Base-by-base conservation (phyloP, 2,888 invertebrate genomes). In the Cephonodes hylas region DNA sequence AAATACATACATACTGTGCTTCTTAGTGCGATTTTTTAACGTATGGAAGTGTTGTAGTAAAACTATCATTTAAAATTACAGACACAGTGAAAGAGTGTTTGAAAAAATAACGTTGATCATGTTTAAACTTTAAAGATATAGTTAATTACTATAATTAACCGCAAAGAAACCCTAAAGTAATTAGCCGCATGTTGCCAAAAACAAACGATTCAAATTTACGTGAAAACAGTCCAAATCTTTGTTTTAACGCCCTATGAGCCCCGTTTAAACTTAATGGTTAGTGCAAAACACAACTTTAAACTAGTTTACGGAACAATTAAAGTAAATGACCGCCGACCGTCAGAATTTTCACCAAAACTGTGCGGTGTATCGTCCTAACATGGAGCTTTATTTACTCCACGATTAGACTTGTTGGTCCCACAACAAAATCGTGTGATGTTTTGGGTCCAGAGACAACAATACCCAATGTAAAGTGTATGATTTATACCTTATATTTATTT, bases 291-390 rank as follows among this genome's bases (percentile, higher is more conserved):
- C 20, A 23, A 20, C 6, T 25, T 60, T 25, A 45, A 48, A 59
- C 61, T 42, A 56, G 45, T 61, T 69, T 58, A 45, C 7, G 60
- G 23, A 44, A 34, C 18, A 45, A 48, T 20, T 45, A 45, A 45
- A 45, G 10, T 45, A 22, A 45, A 45, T 22, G 13, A 45, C 20
- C 42, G 4, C n/a, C 10, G 20, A 20, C 4, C 13, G 13, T 22
- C 45, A 10, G 23, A 45, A 45, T 45, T 20, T 22, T 22, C 22
- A 13, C 20, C 45, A 23, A 22, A 22, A 3, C 10, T 13, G n/a
- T 13, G 22, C 8, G 22, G 22, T 22, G 22, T 22, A 45, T 45
- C 22, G 8, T 13, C n/a, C n/a, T n/a, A n/a, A 13, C 13, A 13
- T 45, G 23, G 13, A 22, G 45, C 23, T 13, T 22, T 45, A 45